Conservation (phyloP, 2,797 vertebrate species). For the Sebastolobus altivelis region DNA sequence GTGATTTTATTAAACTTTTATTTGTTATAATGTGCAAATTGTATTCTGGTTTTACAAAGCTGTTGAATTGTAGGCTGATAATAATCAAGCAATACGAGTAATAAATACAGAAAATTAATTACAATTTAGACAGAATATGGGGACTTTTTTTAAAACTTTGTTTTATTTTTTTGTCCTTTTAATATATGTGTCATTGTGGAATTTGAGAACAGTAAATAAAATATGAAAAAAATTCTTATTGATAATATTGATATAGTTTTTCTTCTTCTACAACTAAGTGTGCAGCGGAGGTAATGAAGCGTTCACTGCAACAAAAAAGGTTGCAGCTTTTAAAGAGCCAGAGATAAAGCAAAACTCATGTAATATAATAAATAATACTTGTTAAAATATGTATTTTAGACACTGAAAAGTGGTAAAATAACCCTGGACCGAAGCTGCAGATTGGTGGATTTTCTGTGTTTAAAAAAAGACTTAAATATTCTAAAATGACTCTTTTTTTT, state of each 20-base stretch:
- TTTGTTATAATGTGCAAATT: slow-evolving; percentile 29
- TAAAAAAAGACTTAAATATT: neutral
- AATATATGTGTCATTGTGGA: neutral
- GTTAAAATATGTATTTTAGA: neutral
- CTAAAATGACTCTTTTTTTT: slow-evolving; percentile 13
- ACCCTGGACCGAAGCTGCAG: slow-evolving; percentile 9
- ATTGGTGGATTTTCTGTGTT: neutral
- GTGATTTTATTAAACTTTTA: slow-evolving; percentile 21
- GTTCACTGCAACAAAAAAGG: neutral
- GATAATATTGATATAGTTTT: neutral
- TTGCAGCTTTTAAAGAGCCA: neutral
- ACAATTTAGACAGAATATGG: neutral
- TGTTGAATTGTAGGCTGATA: neutral
- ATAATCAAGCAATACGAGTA: neutral
- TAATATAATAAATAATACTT: neutral
- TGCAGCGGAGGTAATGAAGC: slow-evolving; percentile 1
- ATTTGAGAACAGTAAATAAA: neutral
- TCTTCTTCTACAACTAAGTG: neutral
- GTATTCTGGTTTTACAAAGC: slow-evolving; percentile 11
- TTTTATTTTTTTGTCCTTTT: neutral
- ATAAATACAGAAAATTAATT: slow-evolving; percentile 16
- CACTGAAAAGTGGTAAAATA: neutral
- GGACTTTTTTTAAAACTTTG: neutral
- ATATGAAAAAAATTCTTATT: neutral
- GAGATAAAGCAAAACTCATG: no score